Evolutionary conservation across 1,140 invertebrate genomes (phyloP), one percentile per base, ranked within the genome.

Genomic region (Carcinoscorpius rotundicauda): DNA sequence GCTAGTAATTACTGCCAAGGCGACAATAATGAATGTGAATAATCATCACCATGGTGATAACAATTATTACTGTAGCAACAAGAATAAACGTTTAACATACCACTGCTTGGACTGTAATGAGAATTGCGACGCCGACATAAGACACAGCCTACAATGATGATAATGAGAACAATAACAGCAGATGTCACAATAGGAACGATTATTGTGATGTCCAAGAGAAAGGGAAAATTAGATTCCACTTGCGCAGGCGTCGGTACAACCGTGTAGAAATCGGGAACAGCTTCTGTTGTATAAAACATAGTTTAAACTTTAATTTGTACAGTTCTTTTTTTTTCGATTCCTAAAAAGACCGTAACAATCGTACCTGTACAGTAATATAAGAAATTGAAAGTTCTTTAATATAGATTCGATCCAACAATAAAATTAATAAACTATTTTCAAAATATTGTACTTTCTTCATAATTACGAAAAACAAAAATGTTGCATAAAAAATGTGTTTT

Each of bases 151-250:
- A 57, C 56, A 9, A 57, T 57, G 48, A 57, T 57, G 8, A 57
- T 57, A 57, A 57, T 57, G 56, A 57, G 4, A 57, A 57, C 56
- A 57, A 57, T 57, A 10, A 57, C 56, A 57, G 56, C n/a, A 11
- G 56, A 57, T 5, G 56, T 57, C 4, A 57, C 48, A 57, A 57
- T 29, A 4, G 56, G 56, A 29, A 57, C 48, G 10, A 57, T 5
- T 11, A 57, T 11, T 29, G 56, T 57, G 48, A 57, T 57, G 4
- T 57, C 56, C 48, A 57, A 57, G 48, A 11, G 48, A 29, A 57
- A 57, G 10, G 56, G 56, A 29, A 29, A 29, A 29, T 29, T 29
- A 29, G 29, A 29, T 29, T 29, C 56, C 10, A 57, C 10, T 57
- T 57, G 10, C 9, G 56, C n/a, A 4, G 56, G 48, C 48, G n/a